Evolutionary conservation across 2,888 invertebrate genomes (phyloP).

Genomic region (Leptogaster cylindrica): DNA sequence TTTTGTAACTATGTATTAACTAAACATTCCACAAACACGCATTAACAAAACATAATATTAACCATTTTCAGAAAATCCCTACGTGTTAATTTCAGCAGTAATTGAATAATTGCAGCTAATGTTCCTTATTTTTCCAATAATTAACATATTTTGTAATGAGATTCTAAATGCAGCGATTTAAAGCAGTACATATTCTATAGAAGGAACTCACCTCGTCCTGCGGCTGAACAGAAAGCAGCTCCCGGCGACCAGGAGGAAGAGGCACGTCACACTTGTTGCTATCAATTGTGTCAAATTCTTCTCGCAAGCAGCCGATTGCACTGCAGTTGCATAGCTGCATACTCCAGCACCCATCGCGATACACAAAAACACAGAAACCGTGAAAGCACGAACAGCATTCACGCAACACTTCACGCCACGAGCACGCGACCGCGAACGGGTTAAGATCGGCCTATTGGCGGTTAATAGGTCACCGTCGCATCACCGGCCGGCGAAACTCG

Average conservation of each 20-base stretch:
- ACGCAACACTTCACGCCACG: background rate
- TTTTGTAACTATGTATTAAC: too few relatives aligned
- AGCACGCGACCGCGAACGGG: background rate
- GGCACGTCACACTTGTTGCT: slow-evolving; percentile 38
- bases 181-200: background rate
- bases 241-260: slow-evolving; percentile 32
- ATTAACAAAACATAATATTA: too few relatives aligned
- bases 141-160: too few relatives aligned
- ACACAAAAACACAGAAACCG: background rate
- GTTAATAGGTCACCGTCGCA: background rate
- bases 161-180: too few relatives aligned
- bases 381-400: background rate
- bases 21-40: too few relatives aligned
- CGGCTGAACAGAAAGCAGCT: slow-evolving; percentile 14
- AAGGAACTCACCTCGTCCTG: slow-evolving; percentile 34
- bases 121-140: too few relatives aligned
- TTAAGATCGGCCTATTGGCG: background rate
- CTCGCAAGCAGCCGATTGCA: slow-evolving; percentile 22
- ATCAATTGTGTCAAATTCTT: slow-evolving; percentile 43
- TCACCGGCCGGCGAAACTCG: too few relatives aligned
- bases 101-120: background rate
- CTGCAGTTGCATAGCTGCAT: background rate
- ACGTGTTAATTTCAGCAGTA: too few relatives aligned
- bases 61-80: too few relatives aligned
- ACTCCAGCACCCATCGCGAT: background rate